Evolutionary conservation across 2,888 invertebrate species (phyloP).

Genomic region (Drosophila demipolita): DNA sequence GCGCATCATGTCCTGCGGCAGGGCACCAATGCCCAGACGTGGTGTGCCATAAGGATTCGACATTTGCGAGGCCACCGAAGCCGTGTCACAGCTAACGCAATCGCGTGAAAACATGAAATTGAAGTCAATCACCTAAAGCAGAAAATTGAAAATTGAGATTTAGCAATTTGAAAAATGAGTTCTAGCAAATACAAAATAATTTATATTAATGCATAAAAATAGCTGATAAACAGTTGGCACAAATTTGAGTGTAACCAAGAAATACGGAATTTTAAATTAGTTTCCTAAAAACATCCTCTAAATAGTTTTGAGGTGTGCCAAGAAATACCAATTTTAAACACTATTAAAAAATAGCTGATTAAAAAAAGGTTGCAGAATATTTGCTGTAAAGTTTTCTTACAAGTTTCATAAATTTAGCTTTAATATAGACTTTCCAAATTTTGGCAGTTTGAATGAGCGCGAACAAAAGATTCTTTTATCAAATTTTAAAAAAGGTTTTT

Average conservation of each 20-base stretch:
- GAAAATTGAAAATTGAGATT: neutral
- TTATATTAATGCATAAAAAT: neutral
- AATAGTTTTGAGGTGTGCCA: neutral
- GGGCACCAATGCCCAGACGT: constrained; percentile 62
- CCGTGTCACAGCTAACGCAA: constrained; percentile 83
- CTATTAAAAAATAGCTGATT: neutral
- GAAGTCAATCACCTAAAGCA: constrained; percentile 84
- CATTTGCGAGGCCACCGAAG: constrained; percentile 77
- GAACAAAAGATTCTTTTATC: neutral
- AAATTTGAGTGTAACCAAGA: neutral
- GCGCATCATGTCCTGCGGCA: constrained; percentile 84
- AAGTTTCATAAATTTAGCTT: neutral
- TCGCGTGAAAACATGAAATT: constrained; percentile 86
- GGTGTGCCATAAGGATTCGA: constrained; percentile 81
- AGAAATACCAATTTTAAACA: no score
- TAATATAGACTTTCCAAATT: neutral
- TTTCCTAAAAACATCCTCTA: neutral
- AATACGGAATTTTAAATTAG: accelerated
- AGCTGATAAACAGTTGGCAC: neutral
- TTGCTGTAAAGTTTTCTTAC: neutral
- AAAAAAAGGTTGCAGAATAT: no score
- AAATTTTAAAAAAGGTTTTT: neutral
- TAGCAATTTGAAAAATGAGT: neutral
- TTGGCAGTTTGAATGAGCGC: no score
- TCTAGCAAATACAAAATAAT: neutral